Evolutionary conservation across 2,797 vertebrate genomes (phyloP).

Genomic region (Gobio occitaniae): DNA sequence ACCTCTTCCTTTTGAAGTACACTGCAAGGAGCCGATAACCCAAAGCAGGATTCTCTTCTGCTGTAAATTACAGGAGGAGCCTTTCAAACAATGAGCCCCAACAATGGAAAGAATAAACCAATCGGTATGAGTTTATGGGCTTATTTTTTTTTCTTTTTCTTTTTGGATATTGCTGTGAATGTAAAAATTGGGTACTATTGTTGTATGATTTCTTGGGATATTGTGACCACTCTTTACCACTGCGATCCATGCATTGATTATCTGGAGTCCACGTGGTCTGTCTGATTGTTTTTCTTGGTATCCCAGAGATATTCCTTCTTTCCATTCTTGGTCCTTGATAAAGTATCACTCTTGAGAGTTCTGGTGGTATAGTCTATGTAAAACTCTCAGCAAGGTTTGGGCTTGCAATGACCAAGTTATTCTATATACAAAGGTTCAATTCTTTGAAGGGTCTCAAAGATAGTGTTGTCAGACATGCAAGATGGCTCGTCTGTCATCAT

Average conservation of each 20-base stretch:
- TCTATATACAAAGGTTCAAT: constrained; percentile 39
- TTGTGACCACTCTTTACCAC: constrained; percentile 51
- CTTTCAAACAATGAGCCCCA: constrained; percentile 53
- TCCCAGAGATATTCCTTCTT: constrained; percentile 54
- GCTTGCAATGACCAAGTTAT: constrained; percentile 39
- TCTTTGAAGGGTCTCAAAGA: constrained; percentile 48
- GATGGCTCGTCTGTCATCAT: constrained; percentile 53
- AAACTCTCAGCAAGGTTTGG: constrained; percentile 17
- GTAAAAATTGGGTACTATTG: constrained; percentile 54
- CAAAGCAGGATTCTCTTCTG: constrained; percentile 56
- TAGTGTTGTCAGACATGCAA: constrained; percentile 45
- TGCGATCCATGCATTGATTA: constrained; percentile 50
- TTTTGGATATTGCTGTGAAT: constrained; percentile 58
- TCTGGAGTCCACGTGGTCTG: constrained; percentile 48
- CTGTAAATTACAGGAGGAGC: constrained; percentile 50
- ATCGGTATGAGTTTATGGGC: constrained; percentile 45
- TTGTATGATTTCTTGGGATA: constrained; percentile 43
- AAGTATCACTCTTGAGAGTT: constrained; percentile 5
- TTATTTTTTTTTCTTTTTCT: background rate
- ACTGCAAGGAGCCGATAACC: constrained; percentile 60
- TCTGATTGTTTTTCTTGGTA: constrained; percentile 66
- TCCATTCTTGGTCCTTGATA: constrained; percentile 53
- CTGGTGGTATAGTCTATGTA: constrained; percentile 13
- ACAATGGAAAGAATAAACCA: constrained; percentile 43
- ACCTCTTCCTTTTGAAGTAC: constrained; percentile 55